phyloP scores from a whole-genome alignment of 2,113 vertebrate species.

The Alligator mississippiensis region DNA sequence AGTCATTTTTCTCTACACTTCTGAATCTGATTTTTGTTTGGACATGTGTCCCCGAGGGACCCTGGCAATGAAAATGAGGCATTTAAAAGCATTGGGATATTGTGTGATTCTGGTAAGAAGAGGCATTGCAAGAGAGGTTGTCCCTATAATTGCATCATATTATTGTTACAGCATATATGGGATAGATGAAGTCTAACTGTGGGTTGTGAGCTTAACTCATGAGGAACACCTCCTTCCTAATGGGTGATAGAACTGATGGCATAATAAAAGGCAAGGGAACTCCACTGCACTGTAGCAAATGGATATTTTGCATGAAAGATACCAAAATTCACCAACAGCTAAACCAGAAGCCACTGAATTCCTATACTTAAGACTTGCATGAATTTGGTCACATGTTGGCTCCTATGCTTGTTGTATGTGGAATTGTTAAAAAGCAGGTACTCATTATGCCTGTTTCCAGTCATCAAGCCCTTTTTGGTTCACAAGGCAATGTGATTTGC shows the following conservation, averaged over 20 bases:
- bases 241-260: neutral
- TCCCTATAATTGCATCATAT: neutral
- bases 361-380: neutral
- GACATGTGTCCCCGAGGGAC: constrained; percentile 81
- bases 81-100: constrained; percentile 88
- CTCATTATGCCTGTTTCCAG: too few relatives aligned
- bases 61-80: constrained; percentile 85
- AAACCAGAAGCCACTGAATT: neutral
- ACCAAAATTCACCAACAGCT: neutral
- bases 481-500: neutral
- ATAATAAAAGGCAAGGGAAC: neutral
- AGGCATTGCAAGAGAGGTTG: neutral
- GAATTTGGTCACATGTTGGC: neutral
- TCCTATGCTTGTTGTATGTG: neutral
- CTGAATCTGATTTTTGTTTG: constrained; percentile 79
- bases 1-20: constrained; percentile 83
- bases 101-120: constrained; percentile 86
- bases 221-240: neutral
- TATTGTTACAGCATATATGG: neutral
- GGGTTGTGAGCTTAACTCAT: neutral
- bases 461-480: neutral
- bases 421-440: neutral
- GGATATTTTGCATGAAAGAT: neutral
- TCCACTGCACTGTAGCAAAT: neutral
- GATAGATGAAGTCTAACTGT: neutral